Conservation (phyloP, 1,140 invertebrate species). For the Bombus difficillimus region DNA sequence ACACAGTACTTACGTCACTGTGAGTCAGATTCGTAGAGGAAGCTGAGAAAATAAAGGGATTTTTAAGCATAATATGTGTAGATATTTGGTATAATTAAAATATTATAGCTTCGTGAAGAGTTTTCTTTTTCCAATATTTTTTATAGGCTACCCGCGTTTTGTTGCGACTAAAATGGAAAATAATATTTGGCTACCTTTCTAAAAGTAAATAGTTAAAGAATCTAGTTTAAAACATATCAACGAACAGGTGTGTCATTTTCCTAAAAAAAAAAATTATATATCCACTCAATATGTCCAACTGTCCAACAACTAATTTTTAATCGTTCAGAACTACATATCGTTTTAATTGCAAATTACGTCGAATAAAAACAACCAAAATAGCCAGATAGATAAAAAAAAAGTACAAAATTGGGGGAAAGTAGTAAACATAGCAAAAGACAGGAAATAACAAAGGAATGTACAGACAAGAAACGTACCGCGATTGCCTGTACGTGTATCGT, state of each 20-base stretch:
- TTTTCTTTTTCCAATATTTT: neutral
- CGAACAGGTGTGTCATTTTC: no score
- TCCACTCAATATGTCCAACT: neutral
- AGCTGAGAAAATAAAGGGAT: neutral
- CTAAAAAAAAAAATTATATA: no score
- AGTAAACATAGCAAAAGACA: neutral
- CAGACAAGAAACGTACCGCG: slow-evolving; percentile 12
- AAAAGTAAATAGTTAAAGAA: no score
- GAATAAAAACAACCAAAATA: neutral
- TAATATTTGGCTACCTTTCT: no score
- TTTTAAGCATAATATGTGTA: neutral
- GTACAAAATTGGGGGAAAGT: neutral
- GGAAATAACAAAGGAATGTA: neutral
- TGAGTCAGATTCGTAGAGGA: neutral
- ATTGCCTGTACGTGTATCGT: slow-evolving; percentile 31
- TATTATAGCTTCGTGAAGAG: neutral
- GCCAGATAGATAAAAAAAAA: neutral
- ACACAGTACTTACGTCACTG: neutral
- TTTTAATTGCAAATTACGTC: neutral
- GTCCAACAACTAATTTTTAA: no score
- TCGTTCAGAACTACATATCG: neutral
- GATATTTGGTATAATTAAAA: neutral
- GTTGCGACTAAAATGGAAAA: no score
- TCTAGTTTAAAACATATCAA: no score
- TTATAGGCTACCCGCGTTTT: neutral